Base-by-base conservation (phyloP, 2,113 vertebrate species). In the Planiliza haematocheilus region DNA sequence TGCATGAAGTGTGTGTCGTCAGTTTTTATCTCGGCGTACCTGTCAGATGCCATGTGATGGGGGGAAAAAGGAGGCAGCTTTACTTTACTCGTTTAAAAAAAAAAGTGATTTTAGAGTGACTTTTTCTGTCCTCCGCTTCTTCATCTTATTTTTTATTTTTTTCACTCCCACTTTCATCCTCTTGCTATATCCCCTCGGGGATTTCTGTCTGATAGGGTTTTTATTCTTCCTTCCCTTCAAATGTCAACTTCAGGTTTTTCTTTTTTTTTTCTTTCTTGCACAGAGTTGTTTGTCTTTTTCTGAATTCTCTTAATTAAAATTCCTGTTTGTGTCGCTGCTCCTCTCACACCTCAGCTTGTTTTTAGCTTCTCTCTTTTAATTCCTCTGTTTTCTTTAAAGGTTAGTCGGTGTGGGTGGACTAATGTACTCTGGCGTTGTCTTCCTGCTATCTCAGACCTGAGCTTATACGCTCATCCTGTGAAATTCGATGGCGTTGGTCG, bases 281-380 rank as follows among this genome's bases (percentile, higher is more conserved):
- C n/a, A n/a, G n/a, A n/a, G n/a, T 30, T 30, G 3, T 30, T 30
- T 30, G 2, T 30, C 5, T 30, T 30, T 74, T 65, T 71, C 43
- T 73, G 52, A 37, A 16, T 69, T 66, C 20, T 63, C 36, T 69
- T 78, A 81, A 79, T 87, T 81, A 77, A 76, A 34, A 62, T 58
- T 57, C 42, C 18, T 42, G 48, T 77, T 64, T 76, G 38, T 71
- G 56, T 24, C 3, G 16, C 49, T 60, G 18, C 17, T 46, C 39
- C 24, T 52, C 24, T 49, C 46, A 55, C 36, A 21, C 30, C 9
- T 61, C 37, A 18, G 34, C 46, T 70, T 68, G 46, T 42, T 79
- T 53, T 43, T n/a, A 74, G 17, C 48, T 37, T 20, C 3, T 62
- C 17, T 30, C 1, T 49, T 38, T 69, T 65, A 30, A 30, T 30